Evolutionary conservation across 2,888 invertebrate species (phyloP), one percentile per base, ranked within the genome.

Genomic region (Melangyna quadrimaculata): DNA sequence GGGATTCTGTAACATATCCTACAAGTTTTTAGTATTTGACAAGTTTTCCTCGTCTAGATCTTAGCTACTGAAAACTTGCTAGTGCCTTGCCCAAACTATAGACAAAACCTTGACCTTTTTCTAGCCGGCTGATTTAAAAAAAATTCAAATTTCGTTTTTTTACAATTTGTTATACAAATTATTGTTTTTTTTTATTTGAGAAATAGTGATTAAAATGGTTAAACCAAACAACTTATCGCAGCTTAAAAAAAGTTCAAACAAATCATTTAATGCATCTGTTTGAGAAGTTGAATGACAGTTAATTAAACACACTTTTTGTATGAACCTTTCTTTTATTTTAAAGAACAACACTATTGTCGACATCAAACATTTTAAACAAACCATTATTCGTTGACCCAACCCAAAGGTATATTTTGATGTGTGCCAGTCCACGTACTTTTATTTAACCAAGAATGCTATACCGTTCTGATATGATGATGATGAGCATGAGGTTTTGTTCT

Each of bases 401-500:
- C 14, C 37, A 40, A 43, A 43, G 43, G 17, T 43, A 17, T n/a
- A n/a, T n/a, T n/a, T 17, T 17, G n/a, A 17, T 43, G 43, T 8
- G 27, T 4, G 6, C 27, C 27, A 27, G 19, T 19, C 45, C 19
- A 19, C 45, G n/a, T 40, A 45, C 10, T 45, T 45, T 45, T 45
- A 17, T 32, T 59, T 59, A 27, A 72, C 29, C n/a, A n/a, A 17
- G 12, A 12, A 77, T 57, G n/a, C 43, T 35, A 67, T 75, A 55
- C 5, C 35, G n/a, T n/a, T 12, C 6, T 17, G 53, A 69, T 48
- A 22, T 51, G 3, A 24, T 1, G 3, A n/a, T 2, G 10, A 22
- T 10, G 14, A 51, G 24, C 24, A 51, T 51, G 51, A 51, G 14
- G 45, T 22, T 65, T 55, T 40, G 71, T 29, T 45, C 45, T 55